Base-by-base conservation (phyloP, 2,113 vertebrate genomes). In the Meriones unguiculatus region DNA sequence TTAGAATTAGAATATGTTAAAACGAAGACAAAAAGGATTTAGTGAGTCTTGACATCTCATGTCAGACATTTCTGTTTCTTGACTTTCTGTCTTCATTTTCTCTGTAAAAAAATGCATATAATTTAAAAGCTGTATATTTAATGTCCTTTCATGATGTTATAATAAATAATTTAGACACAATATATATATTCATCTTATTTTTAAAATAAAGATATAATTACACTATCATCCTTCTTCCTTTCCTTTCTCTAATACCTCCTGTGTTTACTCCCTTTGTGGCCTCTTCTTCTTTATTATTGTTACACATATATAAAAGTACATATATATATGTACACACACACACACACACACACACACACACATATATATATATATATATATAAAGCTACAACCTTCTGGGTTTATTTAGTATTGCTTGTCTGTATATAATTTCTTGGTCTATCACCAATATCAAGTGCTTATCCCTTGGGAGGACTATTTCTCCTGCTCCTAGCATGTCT, bases 1-100 rank as follows among this genome's bases (percentile, higher is more conserved):
- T 89, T 14, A 62, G 57, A 95, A 91, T 89, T 14, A 62, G 57
- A 95, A 91, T 82, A 77, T 64, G 30, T 69, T n/a, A 70, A 86
- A 96, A 92, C 41, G 18, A 52, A 54, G 73, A 32, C n/a, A 38
- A 30, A 88, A 93, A 50, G 10, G 41, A 64, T 86, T 94, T 94
- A 52, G 64, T 50, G 54, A 25, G 15, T 77, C 35, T 95, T 91
- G 14, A 93, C 64, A 86, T 91, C 57, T 92, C 13, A 22, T 64
- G 90, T 73, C 13, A 81, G 81, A 50, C 10, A 77, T 13, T 81
- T 87, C 8, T 41, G 87, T 78, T 86, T 92, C 28, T 95, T 62
- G 14, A 46, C 18, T 35, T 94, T 78, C 28, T 93, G 12, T 25
- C 59, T 93, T 35, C 20, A 64, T 76, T 96, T 96, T 62, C 85